Evolutionary conservation across 2,797 vertebrate species (phyloP).

Genomic region (Dendrocincla tyrannina): DNA sequence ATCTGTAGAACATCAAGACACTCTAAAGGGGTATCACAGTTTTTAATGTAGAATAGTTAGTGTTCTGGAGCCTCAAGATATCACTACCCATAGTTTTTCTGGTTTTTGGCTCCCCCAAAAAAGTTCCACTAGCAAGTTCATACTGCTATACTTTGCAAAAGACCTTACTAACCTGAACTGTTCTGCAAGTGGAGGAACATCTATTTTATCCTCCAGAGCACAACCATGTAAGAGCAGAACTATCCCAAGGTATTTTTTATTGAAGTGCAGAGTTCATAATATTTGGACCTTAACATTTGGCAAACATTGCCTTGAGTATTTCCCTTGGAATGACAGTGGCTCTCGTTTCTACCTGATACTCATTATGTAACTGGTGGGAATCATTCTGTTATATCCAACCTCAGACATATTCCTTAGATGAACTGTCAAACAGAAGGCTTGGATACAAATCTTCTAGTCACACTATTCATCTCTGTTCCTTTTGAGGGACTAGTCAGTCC

Average conservation of each 20-base stretch:
- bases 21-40: neutral
- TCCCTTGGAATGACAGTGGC: neutral
- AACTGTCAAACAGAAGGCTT: neutral
- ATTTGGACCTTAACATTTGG: neutral
- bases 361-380: neutral
- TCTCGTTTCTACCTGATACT: neutral
- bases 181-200: neutral
- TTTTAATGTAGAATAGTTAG: neutral
- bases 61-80: neutral
- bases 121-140: neutral
- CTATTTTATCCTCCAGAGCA: neutral
- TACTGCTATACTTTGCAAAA: neutral
- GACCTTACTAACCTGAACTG: neutral
- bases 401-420: neutral
- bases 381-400: neutral
- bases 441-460: neutral
- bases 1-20: neutral
- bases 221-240: neutral
- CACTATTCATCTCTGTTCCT: neutral
- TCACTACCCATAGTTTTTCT: neutral
- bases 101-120: rapidly evolving
- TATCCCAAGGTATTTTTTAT: neutral
- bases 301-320: neutral
- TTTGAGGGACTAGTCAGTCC: neutral
- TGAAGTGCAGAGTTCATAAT: neutral